A percentile compares a stretch with the other conserved stretches of the same genome.
These are phyloP conservation scores for Carettochelys insculpta DNA, from an alignment of 2,113 vertebrate genomes.

Conservation along the genomic window DNA sequence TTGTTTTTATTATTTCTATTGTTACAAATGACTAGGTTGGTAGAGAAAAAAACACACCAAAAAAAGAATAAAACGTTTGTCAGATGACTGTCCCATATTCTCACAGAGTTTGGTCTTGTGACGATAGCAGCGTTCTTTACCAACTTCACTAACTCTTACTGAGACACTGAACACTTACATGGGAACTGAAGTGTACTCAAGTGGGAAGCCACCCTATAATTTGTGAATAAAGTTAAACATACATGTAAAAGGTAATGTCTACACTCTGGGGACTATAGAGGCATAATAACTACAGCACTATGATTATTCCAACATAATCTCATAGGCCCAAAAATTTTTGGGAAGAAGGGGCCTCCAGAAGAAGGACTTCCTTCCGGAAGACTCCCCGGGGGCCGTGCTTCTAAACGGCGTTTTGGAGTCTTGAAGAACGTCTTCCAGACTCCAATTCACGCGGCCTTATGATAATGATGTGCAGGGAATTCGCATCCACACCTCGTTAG, in stretches of 20 bases:
- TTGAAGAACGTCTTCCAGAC: no score
- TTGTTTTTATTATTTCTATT: constrained; percentile 11
- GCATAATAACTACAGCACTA: background rate
- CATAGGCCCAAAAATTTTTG: no score
- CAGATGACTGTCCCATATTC: background rate
- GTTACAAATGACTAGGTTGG: background rate
- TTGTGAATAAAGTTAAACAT: background rate
- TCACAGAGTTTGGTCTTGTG: background rate
- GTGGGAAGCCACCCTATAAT: background rate
- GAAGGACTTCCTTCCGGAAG: no score
- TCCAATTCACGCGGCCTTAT: no score
- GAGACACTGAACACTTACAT: background rate
- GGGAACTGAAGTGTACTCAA: background rate
- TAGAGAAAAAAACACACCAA: background rate
- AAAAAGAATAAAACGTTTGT: background rate
- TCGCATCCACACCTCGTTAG: no score
- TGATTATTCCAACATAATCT: background rate
- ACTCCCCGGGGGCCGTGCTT: no score
- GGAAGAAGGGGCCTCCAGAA: no score
- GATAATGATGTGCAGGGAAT: no score
- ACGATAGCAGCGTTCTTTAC: background rate
- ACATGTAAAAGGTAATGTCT: background rate
- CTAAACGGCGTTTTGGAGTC: no score
- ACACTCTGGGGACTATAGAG: background rate
- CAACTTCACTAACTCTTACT: background rate